phyloP scores from a whole-genome alignment of 2,113 vertebrate species.

The Sclerurus mexicanus region DNA sequence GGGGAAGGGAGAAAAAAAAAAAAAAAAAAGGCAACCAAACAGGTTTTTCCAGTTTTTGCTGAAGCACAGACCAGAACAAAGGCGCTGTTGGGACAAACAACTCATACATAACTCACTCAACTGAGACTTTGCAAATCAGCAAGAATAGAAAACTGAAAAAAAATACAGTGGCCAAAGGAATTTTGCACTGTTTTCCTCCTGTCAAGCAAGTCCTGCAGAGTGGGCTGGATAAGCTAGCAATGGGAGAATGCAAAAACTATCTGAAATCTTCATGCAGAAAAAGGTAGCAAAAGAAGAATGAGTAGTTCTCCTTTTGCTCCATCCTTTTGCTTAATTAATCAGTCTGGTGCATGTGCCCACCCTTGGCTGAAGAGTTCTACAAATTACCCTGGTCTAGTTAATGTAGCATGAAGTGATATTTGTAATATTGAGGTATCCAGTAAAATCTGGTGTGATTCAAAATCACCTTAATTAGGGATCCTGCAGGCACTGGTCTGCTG shows the following conservation, averaged over 20 bases:
- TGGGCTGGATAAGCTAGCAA: neutral
- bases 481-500: neutral
- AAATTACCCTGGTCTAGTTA: neutral
- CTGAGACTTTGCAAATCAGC: neutral
- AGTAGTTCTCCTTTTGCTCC: neutral
- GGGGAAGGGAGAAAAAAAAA: neutral
- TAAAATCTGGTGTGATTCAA: neutral
- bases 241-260: neutral
- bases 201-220: neutral
- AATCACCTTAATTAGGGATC: neutral
- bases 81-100: neutral
- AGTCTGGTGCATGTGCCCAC: neutral
- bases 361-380: neutral
- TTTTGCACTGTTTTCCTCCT: neutral
- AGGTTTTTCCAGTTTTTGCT: constrained; percentile 58
- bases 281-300: neutral
- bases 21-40: neutral
- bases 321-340: neutral
- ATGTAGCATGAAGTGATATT: neutral
- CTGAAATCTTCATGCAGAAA: neutral
- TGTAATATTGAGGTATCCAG: neutral
- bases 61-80: constrained; percentile 48
- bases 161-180: neutral
- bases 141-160: neutral
- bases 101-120: neutral